Base-by-base conservation (phyloP, 2,113 vertebrate genomes). In the Datnioides undecimradiatus region DNA sequence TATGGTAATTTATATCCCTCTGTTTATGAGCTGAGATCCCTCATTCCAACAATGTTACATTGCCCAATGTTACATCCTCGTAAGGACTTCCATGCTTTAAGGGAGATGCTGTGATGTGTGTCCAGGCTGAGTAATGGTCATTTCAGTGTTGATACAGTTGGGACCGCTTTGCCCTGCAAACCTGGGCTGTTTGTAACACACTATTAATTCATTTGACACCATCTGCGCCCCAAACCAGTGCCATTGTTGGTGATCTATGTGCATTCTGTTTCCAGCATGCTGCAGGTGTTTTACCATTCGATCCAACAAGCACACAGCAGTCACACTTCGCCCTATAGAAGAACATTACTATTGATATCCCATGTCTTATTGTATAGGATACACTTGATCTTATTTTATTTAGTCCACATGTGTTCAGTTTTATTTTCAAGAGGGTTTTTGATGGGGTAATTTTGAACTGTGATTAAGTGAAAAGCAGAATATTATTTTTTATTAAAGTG, bases 141-240 rank as follows among this genome's bases (percentile, higher is more conserved):
- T 71, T 84, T 74, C 71, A 60, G 46, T 76, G 75, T 70, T 83
- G 75, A 79, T 75, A 48, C 68, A 87, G 55, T 82, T 78, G 71
- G 63, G 55, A 86, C 9, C 38, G 52, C 55, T 79, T 82, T 74
- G 55, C 67, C 73, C 45, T 54, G 72, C 64, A 68, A 75, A 77
- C 59, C 29, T 3, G 4, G 40, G 25, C 34, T 85, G 72, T 80
- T 72, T 67, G 74, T 76, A 73, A 76, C 3, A 0, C n/a, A 69
- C 33, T 27, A 41, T 72, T 51, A 12, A 79, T 72, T 85, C 12
- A 65, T 46, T 55, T 80, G 54, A 85, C 73, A 78, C 43, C 80
- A 74, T 72, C 40, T 74, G 65, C 1, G 12, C 54, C 60, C 59
- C 57, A 71, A 41, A 78, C 29, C 16, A 49, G 48, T 46, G 60